Base-by-base conservation (phyloP, 2,113 vertebrate species). In the Ophthalmolycus amberensis region DNA sequence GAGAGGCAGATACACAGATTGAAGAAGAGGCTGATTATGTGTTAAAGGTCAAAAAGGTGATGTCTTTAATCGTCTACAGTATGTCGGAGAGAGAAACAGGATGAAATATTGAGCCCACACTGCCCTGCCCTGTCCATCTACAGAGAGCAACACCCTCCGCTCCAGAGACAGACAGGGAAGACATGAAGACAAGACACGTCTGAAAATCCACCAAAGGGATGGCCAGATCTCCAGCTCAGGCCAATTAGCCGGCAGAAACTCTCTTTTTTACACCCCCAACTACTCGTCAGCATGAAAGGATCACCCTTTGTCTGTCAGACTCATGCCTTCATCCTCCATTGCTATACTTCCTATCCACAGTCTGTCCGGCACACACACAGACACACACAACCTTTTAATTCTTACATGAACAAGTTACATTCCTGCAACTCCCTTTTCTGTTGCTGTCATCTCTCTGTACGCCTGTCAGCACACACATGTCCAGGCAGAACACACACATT, bases 231-330 rank as follows among this genome's bases (percentile, higher is more conserved):
- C 62, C 67, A 81, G 86, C 86, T 88, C 89, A 74, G 81, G 90
- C 91, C 92, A 95, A 94, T 95, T 94, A 95, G 92, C 71, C 14
- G 58, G 29, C 86, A 88, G 82, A 93, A 90, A 89, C 32, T 68
- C 79, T 74, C 75, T 74, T 71, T 66, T 34, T 60, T 34, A 34
- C 69, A 40, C 62, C 62, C 62, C 63, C 65, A 77, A 82, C 77
- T 77, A 80, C 88, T 87, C 71, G 88, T 91, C 90, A 93, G 86
- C 77, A 90, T 83, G 88, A 92, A 91, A 88, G 90, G 89, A 93
- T 91, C 88, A 82, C 73, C 75, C 82, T 75, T 81, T 90, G 85
- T 90, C 88, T 88, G 79, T 89, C 91, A 88, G 79, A 84, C 75
- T 83, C 84, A 50, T 60, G 88, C 85, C 80, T 88, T 83, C 84